A percentile compares a stretch with the other conserved stretches of the same genome.
These are phyloP conservation scores for Thalassaphorura encarpata DNA, from an alignment of 1,140 invertebrate species.

Conservation along the genomic window DNA sequence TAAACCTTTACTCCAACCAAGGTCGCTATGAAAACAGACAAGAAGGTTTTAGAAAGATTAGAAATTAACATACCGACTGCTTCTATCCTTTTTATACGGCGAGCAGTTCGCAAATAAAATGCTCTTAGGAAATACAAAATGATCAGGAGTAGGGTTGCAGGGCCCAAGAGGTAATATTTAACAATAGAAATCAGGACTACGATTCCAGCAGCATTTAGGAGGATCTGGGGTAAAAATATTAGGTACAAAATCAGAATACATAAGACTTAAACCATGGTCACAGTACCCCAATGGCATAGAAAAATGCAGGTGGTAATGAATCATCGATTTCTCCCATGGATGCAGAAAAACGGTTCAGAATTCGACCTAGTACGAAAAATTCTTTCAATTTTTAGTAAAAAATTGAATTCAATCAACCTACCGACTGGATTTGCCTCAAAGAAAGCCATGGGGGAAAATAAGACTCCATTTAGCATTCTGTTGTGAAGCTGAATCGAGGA, in stretches of 20 bases:
- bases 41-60: neutral
- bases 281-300: slow-evolving; percentile 60
- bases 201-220: slow-evolving; percentile 54
- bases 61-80: slow-evolving; percentile 34
- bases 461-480: slow-evolving; percentile 62
- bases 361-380: slow-evolving; percentile 54
- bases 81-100: slow-evolving; percentile 48
- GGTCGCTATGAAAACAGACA: too few species aligned
- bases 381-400: too few species aligned
- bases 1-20: too few species aligned
- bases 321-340: slow-evolving; percentile 77
- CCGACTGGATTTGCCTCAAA: slow-evolving; percentile 69
- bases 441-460: slow-evolving; percentile 64
- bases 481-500: slow-evolving; percentile 68
- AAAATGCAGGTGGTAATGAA: slow-evolving; percentile 58
- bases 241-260: slow-evolving; percentile 34
- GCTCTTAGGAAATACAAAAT: slow-evolving; percentile 42
- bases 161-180: slow-evolving; percentile 41
- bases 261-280: slow-evolving; percentile 40
- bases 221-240: slow-evolving; percentile 45
- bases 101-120: slow-evolving; percentile 46
- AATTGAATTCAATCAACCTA: too few species aligned
- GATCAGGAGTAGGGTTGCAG: slow-evolving; percentile 40
- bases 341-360: slow-evolving; percentile 64
- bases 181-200: slow-evolving; percentile 41